phyloP scores from a whole-genome alignment of 2,113 vertebrate species.

The Ceyx cyanopectus region DNA sequence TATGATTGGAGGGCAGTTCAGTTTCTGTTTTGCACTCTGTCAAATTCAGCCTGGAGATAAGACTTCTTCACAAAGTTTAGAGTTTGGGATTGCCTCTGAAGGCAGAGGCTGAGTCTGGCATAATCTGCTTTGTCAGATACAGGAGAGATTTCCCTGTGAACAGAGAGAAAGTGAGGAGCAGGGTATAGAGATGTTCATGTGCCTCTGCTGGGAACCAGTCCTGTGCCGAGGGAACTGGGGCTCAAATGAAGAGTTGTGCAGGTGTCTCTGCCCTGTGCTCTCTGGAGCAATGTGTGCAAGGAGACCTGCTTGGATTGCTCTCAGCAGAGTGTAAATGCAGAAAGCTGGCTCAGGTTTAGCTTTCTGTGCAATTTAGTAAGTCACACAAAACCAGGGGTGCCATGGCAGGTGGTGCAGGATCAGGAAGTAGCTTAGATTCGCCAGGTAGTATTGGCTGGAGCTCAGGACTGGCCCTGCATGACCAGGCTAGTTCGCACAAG shows the following conservation, averaged over 20 bases:
- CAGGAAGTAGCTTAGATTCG: neutral
- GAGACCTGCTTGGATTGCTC: neutral
- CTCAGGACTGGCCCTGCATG: neutral
- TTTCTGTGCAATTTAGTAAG: neutral
- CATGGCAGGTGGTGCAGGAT: rapidly evolving
- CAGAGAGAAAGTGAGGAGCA: neutral
- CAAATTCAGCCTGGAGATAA: neutral
- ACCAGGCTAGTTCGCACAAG: neutral
- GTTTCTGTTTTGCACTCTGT: slow-evolving; percentile 27
- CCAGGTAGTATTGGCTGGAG: neutral
- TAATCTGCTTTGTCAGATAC: neutral
- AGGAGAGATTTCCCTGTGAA: neutral
- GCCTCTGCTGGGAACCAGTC: neutral
- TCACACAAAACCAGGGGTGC: neutral
- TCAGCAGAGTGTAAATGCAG: neutral
- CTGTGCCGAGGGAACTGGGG: rapidly evolving
- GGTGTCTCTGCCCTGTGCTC: neutral
- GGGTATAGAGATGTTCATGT: neutral
- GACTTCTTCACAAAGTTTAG: neutral
- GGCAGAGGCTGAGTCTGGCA: neutral
- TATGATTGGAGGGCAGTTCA: neutral
- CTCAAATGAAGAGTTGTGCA: neutral
- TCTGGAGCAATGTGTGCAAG: neutral
- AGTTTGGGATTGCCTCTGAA: neutral
- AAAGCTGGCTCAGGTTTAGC: neutral